A percentile compares a stretch with the other conserved stretches of the same genome.
These are phyloP conservation scores for Myrmecophaga tridactyla DNA, from an alignment of 2,113 vertebrate species.

Conservation along the genomic window DNA sequence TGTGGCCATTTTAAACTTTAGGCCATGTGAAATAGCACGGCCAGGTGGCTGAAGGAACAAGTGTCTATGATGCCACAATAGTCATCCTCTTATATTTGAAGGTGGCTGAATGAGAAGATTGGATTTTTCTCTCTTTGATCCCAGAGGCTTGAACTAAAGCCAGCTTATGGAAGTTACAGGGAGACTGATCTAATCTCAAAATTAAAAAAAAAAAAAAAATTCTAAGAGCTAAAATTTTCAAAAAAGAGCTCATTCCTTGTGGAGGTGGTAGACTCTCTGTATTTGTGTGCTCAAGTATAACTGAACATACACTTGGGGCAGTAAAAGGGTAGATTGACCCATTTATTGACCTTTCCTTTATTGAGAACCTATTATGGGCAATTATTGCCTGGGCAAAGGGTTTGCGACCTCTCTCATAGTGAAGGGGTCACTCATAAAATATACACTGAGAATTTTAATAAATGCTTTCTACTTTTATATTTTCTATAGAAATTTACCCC, in stretches of 20 bases:
- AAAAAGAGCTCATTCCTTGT: not conserved
- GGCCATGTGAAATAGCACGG: not conserved
- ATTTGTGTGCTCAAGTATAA: not conserved
- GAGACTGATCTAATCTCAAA: not conserved
- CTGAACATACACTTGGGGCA: not conserved
- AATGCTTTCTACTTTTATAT: not conserved
- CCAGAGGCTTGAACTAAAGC: not conserved
- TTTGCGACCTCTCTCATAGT: not conserved
- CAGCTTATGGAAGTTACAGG: not conserved
- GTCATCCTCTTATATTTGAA: not conserved
- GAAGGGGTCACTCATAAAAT: not conserved
- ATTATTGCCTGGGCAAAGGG: not conserved
- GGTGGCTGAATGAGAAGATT: not conserved
- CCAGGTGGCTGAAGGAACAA: not conserved
- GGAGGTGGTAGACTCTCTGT: not conserved
- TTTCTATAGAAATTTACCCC: not conserved
- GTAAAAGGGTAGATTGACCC: not conserved
- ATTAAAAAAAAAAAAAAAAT: not conserved
- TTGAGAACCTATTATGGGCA: not conserved
- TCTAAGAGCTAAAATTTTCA: not conserved
- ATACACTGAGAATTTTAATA: not conserved
- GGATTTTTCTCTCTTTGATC: slow-evolving; percentile 1
- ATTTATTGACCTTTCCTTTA: not conserved
- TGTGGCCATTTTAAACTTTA: not conserved
- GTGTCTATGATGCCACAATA: not conserved